A percentile compares a stretch with the other conserved stretches of the same genome.
phyloP scores from a whole-genome alignment of 2,797 vertebrate genomes.

The Argyrosomus regius region DNA sequence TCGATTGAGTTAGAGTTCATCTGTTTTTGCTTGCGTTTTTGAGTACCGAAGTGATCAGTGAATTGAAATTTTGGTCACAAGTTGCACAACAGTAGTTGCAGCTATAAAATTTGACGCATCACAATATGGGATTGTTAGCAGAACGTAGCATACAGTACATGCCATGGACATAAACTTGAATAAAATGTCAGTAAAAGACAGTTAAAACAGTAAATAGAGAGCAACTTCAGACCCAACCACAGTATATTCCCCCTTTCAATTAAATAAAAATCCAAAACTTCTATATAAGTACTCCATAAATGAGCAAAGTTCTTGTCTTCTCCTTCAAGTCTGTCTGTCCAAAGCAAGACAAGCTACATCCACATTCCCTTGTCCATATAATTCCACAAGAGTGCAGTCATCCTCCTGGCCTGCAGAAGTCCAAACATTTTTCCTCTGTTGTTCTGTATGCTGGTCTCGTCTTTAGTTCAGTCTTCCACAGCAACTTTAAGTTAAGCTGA shows the following conservation, averaged over 20 bases:
- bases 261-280: background rate
- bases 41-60: background rate
- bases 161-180: background rate
- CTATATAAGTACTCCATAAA: background rate
- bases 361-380: conserved; percentile 8
- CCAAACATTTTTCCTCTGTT: conserved; percentile 6
- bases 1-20: background rate
- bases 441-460: background rate
- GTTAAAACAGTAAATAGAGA: background rate
- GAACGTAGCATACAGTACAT: background rate
- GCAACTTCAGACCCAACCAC: background rate
- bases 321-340: background rate
- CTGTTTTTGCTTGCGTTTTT: background rate
- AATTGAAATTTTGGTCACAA: background rate
- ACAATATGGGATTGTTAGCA: background rate
- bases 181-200: background rate
- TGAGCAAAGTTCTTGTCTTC: background rate
- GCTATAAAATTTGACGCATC: background rate
- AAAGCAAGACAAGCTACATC: conserved; percentile 7
- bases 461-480: conserved; percentile 13
- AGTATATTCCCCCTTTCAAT: background rate
- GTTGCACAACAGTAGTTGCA: background rate
- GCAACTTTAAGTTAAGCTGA: background rate
- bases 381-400: background rate
- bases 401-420: background rate